These are phyloP conservation scores for Cyphomyrus discorhynchus DNA, from an alignment of 2,113 vertebrate species.

Conservation along the genomic window DNA sequence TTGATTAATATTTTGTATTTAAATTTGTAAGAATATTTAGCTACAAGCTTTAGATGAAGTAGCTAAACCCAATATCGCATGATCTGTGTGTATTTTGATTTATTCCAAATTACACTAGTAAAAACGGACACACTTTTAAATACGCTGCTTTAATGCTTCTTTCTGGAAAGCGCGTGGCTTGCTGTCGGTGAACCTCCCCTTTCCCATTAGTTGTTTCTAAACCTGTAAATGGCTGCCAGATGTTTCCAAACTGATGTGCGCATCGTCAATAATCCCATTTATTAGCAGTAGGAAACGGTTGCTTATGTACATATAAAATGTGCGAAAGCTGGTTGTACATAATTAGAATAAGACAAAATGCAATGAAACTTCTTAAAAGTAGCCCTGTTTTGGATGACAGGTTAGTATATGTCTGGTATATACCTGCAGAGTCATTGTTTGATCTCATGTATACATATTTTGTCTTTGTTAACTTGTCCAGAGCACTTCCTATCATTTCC, in stretches of 20 bases:
- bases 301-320: not conserved
- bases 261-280: not conserved
- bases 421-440: not conserved
- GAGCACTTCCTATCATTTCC: not conserved
- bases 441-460: not conserved
- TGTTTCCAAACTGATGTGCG: not conserved
- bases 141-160: not conserved
- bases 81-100: not conserved
- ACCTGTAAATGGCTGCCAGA: not conserved
- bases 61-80: not conserved
- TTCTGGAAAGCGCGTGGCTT: not conserved
- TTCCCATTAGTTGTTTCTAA: not conserved
- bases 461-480: not conserved
- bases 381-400: not conserved
- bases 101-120: not conserved
- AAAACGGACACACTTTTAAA: not conserved
- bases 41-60: not conserved
- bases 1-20: not conserved
- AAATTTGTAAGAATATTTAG: not conserved
- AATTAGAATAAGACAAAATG: not conserved
- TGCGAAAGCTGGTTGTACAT: not conserved
- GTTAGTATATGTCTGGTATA: not conserved
- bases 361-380: not conserved
- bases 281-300: not conserved
- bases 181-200: not conserved